These are phyloP conservation scores for Lepisosteus osseus DNA, from an alignment of 2,113 vertebrate species.

Conservation along the genomic window DNA sequence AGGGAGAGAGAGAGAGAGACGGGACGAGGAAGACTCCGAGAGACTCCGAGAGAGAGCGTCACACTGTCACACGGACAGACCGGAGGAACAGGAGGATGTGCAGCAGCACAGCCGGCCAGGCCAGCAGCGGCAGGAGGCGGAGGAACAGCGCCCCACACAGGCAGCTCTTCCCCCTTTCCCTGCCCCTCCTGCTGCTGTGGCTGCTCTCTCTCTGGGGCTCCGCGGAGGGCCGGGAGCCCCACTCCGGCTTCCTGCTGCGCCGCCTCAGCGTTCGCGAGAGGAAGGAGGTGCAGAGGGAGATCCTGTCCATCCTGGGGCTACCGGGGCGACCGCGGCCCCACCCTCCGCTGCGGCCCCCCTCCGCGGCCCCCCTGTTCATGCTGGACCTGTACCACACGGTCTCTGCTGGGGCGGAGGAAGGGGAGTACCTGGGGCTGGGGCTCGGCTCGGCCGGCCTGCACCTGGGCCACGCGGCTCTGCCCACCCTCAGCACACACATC, in stretches of 20 bases:
- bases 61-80: slow-evolving; percentile 8
- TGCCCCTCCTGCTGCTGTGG: slow-evolving; percentile 32
- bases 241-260: slow-evolving; percentile 67
- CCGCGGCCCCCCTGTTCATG: slow-evolving; percentile 91
- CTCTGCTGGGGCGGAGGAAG: slow-evolving; percentile 61
- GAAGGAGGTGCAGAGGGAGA: slow-evolving; percentile 89
- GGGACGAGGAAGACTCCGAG: slow-evolving; percentile 17
- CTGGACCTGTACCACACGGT: slow-evolving; percentile 88
- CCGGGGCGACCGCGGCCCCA: slow-evolving; percentile 71
- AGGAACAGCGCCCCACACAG: slow-evolving; percentile 38
- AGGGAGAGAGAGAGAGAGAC: slow-evolving; percentile 9
- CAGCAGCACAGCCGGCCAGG: not conserved
- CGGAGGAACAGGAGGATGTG: not conserved
- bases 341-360: slow-evolving; percentile 67
- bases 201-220: slow-evolving; percentile 54
- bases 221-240: slow-evolving; percentile 61
- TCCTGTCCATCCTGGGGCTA: slow-evolving; percentile 82
- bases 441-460: slow-evolving; percentile 37
- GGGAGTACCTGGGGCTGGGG: slow-evolving; percentile 44
- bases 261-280: slow-evolving; percentile 79
- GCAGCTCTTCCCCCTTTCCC: slow-evolving; percentile 44
- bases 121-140: slow-evolving; percentile 16
- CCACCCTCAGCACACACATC: slow-evolving; percentile 72
- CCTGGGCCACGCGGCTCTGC: slow-evolving; percentile 54
- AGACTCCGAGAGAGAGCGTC: slow-evolving; percentile 6